Conservation (phyloP, 2,797 vertebrate genomes). For the Rhynchonycteris naso region DNA sequence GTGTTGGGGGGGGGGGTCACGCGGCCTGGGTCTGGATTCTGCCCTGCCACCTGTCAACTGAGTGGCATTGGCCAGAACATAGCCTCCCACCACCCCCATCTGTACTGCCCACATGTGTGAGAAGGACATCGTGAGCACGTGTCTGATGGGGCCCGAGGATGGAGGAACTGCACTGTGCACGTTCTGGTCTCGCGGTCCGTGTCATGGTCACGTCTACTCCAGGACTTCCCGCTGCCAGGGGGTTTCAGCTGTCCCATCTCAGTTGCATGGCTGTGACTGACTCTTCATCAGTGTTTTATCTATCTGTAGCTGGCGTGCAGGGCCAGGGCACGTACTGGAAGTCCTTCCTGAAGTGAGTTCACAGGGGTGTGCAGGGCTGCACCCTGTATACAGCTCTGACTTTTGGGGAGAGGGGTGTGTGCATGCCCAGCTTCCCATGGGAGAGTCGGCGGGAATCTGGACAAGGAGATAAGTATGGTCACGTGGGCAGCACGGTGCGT, state of each 20-base stretch:
- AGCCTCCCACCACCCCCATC: too few relatives aligned
- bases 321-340: neutral
- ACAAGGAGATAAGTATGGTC: neutral
- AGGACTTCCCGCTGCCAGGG: neutral
- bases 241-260: neutral
- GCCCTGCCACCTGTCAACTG: too few relatives aligned
- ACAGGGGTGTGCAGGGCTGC: too few relatives aligned
- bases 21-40: too few relatives aligned
- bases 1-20: too few relatives aligned
- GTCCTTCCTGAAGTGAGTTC: neutral
- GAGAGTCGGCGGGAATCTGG: accelerated
- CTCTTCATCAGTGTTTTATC: neutral
- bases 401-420: accelerated
- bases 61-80: neutral
- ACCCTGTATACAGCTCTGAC: neutral
- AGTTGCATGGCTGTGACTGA: accelerated
- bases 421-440: neutral
- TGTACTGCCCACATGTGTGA: accelerated
- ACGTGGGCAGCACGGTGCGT: accelerated
- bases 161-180: accelerated
- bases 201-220: accelerated
- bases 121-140: neutral
- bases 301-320: neutral
- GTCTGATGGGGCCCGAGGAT: too few relatives aligned
- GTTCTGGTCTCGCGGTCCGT: accelerated